phyloP scores from a whole-genome alignment of 2,797 vertebrate genomes.

The Melanotaenia maccullochi region DNA sequence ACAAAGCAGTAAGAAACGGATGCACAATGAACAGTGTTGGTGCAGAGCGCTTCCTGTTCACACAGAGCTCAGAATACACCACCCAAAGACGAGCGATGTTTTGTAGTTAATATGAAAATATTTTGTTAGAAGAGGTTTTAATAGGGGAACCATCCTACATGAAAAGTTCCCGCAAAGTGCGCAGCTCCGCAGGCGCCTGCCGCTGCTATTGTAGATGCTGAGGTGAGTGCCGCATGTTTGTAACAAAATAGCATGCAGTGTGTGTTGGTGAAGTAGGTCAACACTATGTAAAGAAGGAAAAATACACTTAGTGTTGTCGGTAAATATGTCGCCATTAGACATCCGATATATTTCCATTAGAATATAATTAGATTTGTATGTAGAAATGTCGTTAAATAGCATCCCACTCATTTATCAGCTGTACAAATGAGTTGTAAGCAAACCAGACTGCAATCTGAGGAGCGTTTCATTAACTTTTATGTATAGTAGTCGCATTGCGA shows the following conservation, averaged over 20 bases:
- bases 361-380: neutral
- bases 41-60: constrained; percentile 12
- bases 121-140: constrained; percentile 6
- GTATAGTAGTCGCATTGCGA: neutral
- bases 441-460: neutral
- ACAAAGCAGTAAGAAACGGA: constrained; percentile 64
- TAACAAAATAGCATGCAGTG: neutral
- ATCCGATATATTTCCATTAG: neutral
- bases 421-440: neutral
- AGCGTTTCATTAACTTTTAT: constrained; percentile 19
- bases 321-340: neutral
- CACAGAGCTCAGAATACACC: neutral
- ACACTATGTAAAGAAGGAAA: neutral
- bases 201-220: constrained; percentile 57
- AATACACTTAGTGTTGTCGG: neutral
- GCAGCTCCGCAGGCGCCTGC: constrained; percentile 57
- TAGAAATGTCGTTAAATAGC: neutral
- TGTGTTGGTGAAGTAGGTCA: neutral
- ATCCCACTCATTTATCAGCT: neutral
- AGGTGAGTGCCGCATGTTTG: constrained; percentile 71
- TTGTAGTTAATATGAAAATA: neutral
- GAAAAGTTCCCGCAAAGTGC: constrained; percentile 63
- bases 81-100: neutral
- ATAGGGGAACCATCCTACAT: constrained; percentile 41
- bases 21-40: constrained; percentile 47